Conservation (phyloP, 1,140 invertebrate genomes). For the Aphidius ervi region DNA sequence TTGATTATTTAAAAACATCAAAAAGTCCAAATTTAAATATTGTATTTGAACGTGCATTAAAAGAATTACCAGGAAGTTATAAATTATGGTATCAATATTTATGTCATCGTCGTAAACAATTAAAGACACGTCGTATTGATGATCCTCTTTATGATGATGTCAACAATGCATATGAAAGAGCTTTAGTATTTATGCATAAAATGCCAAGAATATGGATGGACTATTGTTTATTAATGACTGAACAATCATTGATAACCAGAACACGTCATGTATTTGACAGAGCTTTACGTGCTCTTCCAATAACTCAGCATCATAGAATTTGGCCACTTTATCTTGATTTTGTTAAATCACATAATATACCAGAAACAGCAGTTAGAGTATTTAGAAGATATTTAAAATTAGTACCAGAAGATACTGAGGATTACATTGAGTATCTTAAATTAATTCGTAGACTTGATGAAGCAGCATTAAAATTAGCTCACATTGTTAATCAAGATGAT, state of each 20-base stretch:
- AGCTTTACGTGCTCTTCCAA: slow-evolving; percentile 87
- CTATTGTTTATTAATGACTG: slow-evolving; percentile 88
- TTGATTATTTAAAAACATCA: slow-evolving; percentile 89
- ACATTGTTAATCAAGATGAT: slow-evolving; percentile 94
- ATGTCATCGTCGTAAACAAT: slow-evolving; percentile 75
- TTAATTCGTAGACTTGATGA: slow-evolving; percentile 86
- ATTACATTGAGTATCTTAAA: slow-evolving; percentile 92
- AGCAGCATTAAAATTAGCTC: slow-evolving; percentile 83
- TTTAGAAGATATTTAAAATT: slow-evolving; percentile 94
- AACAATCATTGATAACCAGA: slow-evolving; percentile 84
- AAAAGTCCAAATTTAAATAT: slow-evolving; percentile 80
- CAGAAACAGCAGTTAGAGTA: slow-evolving; percentile 94
- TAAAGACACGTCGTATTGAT: slow-evolving; percentile 75
- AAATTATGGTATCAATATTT: slow-evolving; percentile 98
- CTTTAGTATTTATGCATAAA: slow-evolving; percentile 98
- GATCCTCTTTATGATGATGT: slow-evolving; percentile 89
- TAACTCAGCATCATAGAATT: slow-evolving; percentile 95
- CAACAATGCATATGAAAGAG: slow-evolving; percentile 93
- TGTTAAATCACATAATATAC: slow-evolving; percentile 82
- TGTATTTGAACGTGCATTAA: slow-evolving; percentile 92
- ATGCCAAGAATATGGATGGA: slow-evolving; percentile 99
- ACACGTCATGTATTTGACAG: slow-evolving; percentile 92
- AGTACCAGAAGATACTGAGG: slow-evolving; percentile 91
- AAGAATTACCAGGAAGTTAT: slow-evolving; percentile 95
- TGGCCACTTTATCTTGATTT: slow-evolving; percentile 97